Evolutionary conservation across 2,113 vertebrate species (phyloP).

Genomic region (Menidia beryllina): DNA sequence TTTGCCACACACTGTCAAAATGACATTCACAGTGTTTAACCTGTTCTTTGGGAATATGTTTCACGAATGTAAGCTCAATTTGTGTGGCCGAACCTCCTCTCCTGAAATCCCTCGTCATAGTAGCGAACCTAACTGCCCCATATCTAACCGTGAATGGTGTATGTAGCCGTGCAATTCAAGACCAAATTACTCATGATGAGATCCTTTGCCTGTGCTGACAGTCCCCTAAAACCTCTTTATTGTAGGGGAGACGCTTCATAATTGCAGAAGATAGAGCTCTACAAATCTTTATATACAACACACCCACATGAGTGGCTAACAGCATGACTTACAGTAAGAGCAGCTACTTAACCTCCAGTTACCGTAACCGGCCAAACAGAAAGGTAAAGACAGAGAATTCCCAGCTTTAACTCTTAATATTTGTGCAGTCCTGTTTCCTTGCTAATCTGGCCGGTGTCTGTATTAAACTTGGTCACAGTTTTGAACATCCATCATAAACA

Average conservation of each 20-base stretch:
- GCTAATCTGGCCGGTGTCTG: constrained; percentile 40
- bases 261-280: constrained; percentile 53
- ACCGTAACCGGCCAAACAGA: constrained; percentile 29
- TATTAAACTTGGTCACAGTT: constrained; percentile 36
- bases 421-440: constrained; percentile 16
- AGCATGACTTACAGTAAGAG: not conserved
- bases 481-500: constrained; percentile 68
- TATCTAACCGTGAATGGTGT: constrained; percentile 41
- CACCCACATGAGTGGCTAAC: constrained; percentile 30
- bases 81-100: no score
- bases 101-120: no score
- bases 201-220: constrained; percentile 55
- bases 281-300: constrained; percentile 56
- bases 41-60: constrained; percentile 29
- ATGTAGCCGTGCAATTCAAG: constrained; percentile 61
- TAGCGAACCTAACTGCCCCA: no score
- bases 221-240: constrained; percentile 62
- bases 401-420: constrained; percentile 14
- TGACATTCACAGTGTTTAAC: constrained; percentile 31
- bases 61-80: no score
- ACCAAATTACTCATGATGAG: constrained; percentile 70
- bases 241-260: constrained; percentile 48
- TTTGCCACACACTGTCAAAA: constrained; percentile 25
- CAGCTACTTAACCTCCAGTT: constrained; percentile 13
- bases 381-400: not conserved